Evolutionary conservation across 2,797 vertebrate genomes (phyloP), one percentile per base, ranked within the genome.

Genomic region (Dendrocincla tyrannina): DNA sequence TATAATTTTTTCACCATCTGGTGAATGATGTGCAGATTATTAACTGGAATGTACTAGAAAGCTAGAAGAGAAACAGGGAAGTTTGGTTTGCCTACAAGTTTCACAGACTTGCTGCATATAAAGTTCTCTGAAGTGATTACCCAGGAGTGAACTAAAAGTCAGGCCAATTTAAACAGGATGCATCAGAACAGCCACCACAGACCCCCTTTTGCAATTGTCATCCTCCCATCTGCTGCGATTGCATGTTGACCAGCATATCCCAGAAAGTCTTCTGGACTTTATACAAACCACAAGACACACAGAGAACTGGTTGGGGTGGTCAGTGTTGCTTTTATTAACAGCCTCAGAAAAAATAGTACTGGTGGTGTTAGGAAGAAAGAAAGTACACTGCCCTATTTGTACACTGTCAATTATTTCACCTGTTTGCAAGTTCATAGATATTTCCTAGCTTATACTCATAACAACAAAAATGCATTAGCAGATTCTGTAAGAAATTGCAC

Each of bases 141-240:
- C 50, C 39, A 62, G 39, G 64, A 83, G 72, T 63, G 68, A 88
- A 67, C 3, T 58, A 55, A 10, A 85, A 70, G 42, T 58, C 32
- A 39, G 46, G 84, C 73, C 76, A 93, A 58, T 86, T 83, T 67
- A 93, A 93, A 88, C 80, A 93, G 83, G 73, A 86, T 72, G 58
- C 46, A 86, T 44, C 83, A 91, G 74, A 44, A 59, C 20, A 70
- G 47, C 44, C 60, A 83, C n/a, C 19, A 30, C 24, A 58, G 47
- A 16, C 49, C 49, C 59, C 39, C 64, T 91, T 90, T 92, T 80
- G 47, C 59, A 66, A 18, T 55, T 55, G 46, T 62, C 47, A 66
- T 3, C 3, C 28, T 93, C 73, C 76, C 49, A 66, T 70, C 60
- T 83, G 73, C 50, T 80, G 35, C 19, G 66, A 46, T 0, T 67